A percentile compares a stretch with the other conserved stretches of the same genome.
Conservation (phyloP, 2,797 vertebrate genomes). For the Myotis myotis region DNA sequence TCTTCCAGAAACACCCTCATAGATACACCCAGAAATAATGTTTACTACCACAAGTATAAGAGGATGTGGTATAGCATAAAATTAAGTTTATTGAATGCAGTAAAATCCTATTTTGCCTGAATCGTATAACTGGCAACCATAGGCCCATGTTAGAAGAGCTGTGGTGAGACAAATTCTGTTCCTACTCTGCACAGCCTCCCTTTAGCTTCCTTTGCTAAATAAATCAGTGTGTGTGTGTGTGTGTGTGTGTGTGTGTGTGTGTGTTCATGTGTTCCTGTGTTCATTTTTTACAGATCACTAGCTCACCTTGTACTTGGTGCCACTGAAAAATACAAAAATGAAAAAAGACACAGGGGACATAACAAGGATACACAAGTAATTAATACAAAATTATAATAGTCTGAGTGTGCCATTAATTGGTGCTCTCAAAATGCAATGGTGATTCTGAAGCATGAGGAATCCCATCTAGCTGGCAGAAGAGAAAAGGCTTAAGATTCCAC, state of each 20-base stretch:
- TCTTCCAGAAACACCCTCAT: not conserved
- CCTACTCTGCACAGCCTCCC: not conserved
- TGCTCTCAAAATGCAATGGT: not conserved
- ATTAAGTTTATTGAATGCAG: not conserved
- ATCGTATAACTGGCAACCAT: not conserved
- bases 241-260: not conserved
- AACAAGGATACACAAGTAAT: not conserved
- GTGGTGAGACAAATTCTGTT: not conserved
- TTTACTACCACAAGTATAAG: not conserved
- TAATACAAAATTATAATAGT: not conserved
- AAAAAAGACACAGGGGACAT: not conserved
- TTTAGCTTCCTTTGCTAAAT: not conserved
- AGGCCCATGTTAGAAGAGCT: not conserved
- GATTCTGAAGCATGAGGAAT: not conserved
- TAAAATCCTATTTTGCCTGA: not conserved
- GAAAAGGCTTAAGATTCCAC: not conserved
- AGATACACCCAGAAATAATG: not conserved
- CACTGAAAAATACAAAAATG: not conserved
- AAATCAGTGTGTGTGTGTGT: not conserved
- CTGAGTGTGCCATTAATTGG: not conserved
- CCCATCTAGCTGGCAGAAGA: not conserved
- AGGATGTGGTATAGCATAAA: not conserved
- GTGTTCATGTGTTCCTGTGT: not conserved
- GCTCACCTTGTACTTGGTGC: not conserved
- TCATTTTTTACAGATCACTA: not conserved